A percentile compares a stretch with the other conserved stretches of the same genome.
Evolutionary conservation across 2,113 vertebrate species (phyloP).

Genomic region (Chionomys nivalis): DNA sequence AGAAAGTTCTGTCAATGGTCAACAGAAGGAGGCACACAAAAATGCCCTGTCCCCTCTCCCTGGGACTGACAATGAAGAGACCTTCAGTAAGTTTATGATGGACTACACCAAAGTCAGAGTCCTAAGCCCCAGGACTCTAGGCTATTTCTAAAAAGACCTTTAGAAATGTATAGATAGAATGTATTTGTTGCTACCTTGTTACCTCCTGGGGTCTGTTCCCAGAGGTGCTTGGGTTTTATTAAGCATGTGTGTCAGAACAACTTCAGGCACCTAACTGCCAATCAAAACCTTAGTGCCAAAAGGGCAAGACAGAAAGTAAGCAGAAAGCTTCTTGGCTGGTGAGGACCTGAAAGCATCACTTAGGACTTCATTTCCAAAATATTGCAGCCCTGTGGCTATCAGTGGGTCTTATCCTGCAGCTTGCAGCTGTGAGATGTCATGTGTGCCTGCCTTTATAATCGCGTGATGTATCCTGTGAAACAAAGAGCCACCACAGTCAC

Average conservation of each 20-base stretch:
- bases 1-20: background rate
- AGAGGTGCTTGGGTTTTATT: background rate
- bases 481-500: background rate
- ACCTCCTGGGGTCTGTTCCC: background rate
- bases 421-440: background rate
- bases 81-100: background rate
- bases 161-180: background rate
- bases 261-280: background rate
- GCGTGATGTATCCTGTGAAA: background rate
- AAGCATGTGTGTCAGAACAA: too few relatives aligned
- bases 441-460: background rate
- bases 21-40: background rate
- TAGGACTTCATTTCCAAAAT: background rate
- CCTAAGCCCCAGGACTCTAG: background rate
- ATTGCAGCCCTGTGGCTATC: background rate
- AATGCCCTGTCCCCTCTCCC: too few relatives aligned
- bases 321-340: background rate
- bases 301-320: background rate
- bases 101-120: background rate
- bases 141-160: background rate
- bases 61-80: accelerated
- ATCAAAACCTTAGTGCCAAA: background rate
- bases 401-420: background rate
- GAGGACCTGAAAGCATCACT: background rate
- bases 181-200: background rate